phyloP scores from a whole-genome alignment of 2,888 invertebrate species.

The Lithophane socia region DNA sequence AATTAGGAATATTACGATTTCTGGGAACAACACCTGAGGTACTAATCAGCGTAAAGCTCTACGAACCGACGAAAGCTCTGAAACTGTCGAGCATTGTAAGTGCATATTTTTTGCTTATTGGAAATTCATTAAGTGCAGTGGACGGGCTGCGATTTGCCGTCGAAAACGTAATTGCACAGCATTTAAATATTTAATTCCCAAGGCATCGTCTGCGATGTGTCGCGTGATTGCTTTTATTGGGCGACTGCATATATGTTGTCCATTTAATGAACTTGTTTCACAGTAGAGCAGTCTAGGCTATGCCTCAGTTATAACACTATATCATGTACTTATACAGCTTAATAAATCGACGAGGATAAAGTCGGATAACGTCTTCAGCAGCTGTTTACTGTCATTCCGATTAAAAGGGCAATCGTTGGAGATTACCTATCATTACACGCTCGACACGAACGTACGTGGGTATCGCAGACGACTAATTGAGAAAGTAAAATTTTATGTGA shows the following conservation, averaged over 20 bases:
- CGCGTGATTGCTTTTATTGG: constrained; percentile 79
- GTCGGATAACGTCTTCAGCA: constrained; percentile 72
- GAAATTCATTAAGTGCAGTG: constrained; percentile 79
- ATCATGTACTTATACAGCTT: constrained; percentile 67
- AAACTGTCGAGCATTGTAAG: constrained; percentile 14
- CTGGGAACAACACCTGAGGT: background rate
- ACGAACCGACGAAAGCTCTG: constrained; percentile 5
- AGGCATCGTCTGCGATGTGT: constrained; percentile 77
- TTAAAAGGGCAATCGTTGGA: constrained; percentile 68
- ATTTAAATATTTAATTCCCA: constrained; percentile 83
- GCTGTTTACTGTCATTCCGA: constrained; percentile 71
- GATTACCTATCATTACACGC: constrained; percentile 69
- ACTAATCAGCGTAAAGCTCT: background rate
- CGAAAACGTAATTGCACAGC: constrained; percentile 82
- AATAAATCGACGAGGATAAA: constrained; percentile 73
- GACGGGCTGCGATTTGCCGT: constrained; percentile 81
- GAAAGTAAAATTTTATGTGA: constrained; percentile 69
- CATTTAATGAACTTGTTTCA: constrained; percentile 81
- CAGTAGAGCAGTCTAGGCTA: constrained; percentile 65
- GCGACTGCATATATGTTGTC: constrained; percentile 69
- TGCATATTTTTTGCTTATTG: constrained; percentile 78
- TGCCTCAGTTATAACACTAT: constrained; percentile 67
- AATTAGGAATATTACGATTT: background rate
- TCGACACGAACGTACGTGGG: constrained; percentile 55
- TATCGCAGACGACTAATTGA: constrained; percentile 66